Evolutionary conservation across 2,888 invertebrate genomes (phyloP), one percentile per base, ranked within the genome.

Genomic region (Tridacna gigas): DNA sequence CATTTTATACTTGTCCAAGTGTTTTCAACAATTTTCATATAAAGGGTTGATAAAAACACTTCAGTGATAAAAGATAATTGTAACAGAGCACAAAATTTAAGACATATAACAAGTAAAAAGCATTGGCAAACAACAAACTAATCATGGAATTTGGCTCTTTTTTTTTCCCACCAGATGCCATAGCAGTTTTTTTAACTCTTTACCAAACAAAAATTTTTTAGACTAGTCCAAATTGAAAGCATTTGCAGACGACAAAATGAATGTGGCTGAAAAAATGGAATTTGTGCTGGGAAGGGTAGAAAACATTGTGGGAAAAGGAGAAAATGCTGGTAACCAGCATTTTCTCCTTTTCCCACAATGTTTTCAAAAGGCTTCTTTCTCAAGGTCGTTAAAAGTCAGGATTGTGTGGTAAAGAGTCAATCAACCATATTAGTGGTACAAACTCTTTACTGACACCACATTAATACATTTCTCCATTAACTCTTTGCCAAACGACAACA

Each of bases 301-400:
- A 66, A 66, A 28, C 37, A 66, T 28, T 66, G 66, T 66, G 13
- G 26, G 15, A 28, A 66, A 66, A 28, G 66, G 13, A 66, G 66
- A 66, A 66, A 25, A 13, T 25, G 63, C n/a, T 25, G 22, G 22
- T 63, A 3, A 25, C 25, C 12, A 63, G 63, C 63, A 63, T 22
- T 63, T 63, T 63, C 63, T 25, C 13, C 4, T 63, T 63, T 63
- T 25, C 22, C 63, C 20, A 25, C 63, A 63, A 63, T 63, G 63
- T 25, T 63, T 25, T 63, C 63, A 56, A 56, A 56, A 56, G 56
- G 15, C 56, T 3, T 56, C 11, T 56, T 20, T 56, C 15, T 5
- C 56, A 56, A 11, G 20, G 56, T 15, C 56, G 5, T 56, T 20
- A 56, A 20, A 56, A 56, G 9, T 15, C 56, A 11, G 15, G 18